Evolutionary conservation across 2,797 vertebrate species (phyloP).

Genomic region (Salarias fasciatus): DNA sequence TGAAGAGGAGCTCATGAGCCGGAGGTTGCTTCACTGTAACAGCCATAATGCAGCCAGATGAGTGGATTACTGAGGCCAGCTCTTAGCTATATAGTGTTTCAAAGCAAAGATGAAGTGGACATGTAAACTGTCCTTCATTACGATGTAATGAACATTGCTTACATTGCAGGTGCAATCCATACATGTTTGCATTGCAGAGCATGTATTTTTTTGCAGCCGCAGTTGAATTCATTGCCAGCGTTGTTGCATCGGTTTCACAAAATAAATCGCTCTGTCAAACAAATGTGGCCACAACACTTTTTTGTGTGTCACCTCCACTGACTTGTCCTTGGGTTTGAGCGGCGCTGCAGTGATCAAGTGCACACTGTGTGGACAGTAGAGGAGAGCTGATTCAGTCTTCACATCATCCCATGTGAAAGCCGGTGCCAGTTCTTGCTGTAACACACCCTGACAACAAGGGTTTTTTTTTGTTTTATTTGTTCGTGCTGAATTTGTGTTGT

Average conservation of each 20-base stretch:
- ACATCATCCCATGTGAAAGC: conserved; percentile 71
- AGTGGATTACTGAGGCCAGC: conserved; percentile 49
- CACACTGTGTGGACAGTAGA: conserved; percentile 57
- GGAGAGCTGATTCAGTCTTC: conserved; percentile 76
- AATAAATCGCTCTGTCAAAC: conserved; percentile 28
- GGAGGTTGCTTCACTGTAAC: conserved; percentile 46
- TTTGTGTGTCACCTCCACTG: conserved; percentile 42
- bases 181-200: too few species aligned
- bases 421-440: conserved; percentile 54
- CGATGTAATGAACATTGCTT: conserved; percentile 31
- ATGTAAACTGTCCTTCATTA: conserved; percentile 31
- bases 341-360: conserved; percentile 51
- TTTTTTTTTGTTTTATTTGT: too few species aligned
- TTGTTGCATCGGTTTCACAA: too few species aligned
- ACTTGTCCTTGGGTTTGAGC: conserved; percentile 59
- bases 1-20: conserved; percentile 58
- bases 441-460: conserved; percentile 61
- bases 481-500: conserved; percentile 64
- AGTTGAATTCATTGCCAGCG: too few species aligned
- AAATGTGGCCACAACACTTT: conserved; percentile 44
- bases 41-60: conserved; percentile 54
- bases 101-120: conserved; percentile 24
- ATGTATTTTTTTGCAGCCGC: not conserved
- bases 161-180: too few species aligned
- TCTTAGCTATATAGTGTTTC: conserved; percentile 2